Evolutionary conservation across 2,888 invertebrate species (phyloP), one percentile per base, ranked within the genome.

Genomic region (Sphaerophoria rueppellii): DNA sequence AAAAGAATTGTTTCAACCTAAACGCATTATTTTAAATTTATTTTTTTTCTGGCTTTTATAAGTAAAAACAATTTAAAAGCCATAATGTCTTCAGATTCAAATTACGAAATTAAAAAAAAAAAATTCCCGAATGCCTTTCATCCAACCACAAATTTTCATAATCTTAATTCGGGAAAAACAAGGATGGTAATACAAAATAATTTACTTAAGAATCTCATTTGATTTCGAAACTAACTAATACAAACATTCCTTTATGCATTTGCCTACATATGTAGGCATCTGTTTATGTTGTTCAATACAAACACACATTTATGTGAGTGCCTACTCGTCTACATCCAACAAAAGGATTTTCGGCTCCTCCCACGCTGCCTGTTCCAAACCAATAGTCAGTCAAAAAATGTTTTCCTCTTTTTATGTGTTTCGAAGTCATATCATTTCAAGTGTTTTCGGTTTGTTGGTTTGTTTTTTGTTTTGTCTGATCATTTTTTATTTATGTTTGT

Each of bases 321-420:
- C 65, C 65, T 65, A 61, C 34, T 46, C 46, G 34, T 65, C 50
- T 24, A 57, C 61, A 57, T 63, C 14, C 12, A 69, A 70, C 63
- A 78, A 73, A 82, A 82, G 82, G 82, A 82, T 82, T 82, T 74
- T 77, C 63, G 73, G 55, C 82, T 82, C 82, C 82, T 77, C 82
- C 82, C 73, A 82, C 73, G 78, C 78, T 73, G 50, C 43, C 24
- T 50, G 73, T 54, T 61, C 61, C 63, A 58, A 65, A 37, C 82
- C 82, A 82, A 82, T 82, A 73, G 78, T 63, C 57, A 70, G 46
- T 63, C 55, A 57, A 67, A 77, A 55, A 46, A 72, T 58, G 63
- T 67, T 50, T 73, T 82, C 57, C 69, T 16, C 7, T 37, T 58
- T 75, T 48, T 73, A 37, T 14, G 14, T 72, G 60, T 67, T 16